Evolutionary conservation across 2,113 vertebrate species (phyloP), one percentile per base, ranked within the genome.

Genomic region (Platysteira castanea): DNA sequence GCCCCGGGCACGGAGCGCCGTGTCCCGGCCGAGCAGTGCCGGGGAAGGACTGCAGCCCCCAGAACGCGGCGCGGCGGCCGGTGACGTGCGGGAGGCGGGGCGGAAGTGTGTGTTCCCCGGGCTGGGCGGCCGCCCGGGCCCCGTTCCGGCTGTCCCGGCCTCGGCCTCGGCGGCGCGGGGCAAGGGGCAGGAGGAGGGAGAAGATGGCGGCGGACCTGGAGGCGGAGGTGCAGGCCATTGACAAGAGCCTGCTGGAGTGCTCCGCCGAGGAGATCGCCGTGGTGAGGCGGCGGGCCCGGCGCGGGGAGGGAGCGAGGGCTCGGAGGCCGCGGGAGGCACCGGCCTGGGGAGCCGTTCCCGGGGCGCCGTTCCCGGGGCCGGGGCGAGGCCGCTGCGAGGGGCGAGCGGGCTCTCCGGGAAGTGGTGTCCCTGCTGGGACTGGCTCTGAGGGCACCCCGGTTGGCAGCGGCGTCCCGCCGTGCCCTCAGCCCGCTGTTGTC

Each of bases 121-220:
- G 89, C 75, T 67, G 81, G 64, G 93, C 76, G 90, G 95, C 94
- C 82, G 81, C 78, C 15, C 8, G 56, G 80, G 70, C 56, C 79
- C 86, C 75, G 97, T 96, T 97, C 95, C 96, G 96, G 79, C 78
- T 81, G 84, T 95, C 76, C 50, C 42, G 86, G 75, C n/a, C 28
- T 84, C 59, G 85, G 86, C 20, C 35, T 39, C 47, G 67, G 87
- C 95, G 93, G 83, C 7, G 44, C 9, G 30, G 35, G 59, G 53
- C 35, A 56, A 46, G 84, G 84, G 74, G 76, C 75, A 54, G 65
- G 10, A 47, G 56, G 20, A 47, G 37, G 57, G 37, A 60, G 97
- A 98, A 98, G 97, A 98, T 98, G 98, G 98, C 98, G 97, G 97
- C 98, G 71, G 97, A 98, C 46, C 90, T 97, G 90, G 98, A 98